A percentile compares a stretch with the other conserved stretches of the same genome.
phyloP scores from a whole-genome alignment of 1,140 invertebrate genomes.

The Apocrypta bakeri region DNA sequence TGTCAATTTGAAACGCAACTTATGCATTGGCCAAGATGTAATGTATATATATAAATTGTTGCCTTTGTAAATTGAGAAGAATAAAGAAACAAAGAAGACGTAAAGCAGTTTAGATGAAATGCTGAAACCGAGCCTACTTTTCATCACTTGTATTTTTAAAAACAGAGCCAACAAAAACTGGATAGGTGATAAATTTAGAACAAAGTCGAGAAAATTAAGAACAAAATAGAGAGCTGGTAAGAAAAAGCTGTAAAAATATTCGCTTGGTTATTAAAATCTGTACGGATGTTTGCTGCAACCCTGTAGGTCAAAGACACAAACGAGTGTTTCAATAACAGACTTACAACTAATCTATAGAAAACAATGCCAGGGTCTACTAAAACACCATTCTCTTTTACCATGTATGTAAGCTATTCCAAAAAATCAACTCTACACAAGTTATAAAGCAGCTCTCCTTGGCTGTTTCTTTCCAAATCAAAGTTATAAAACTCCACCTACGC shows the following conservation, averaged over 20 bases:
- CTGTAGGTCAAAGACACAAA: neutral
- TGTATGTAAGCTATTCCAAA: neutral
- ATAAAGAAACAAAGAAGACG: neutral
- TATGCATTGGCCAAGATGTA: neutral
- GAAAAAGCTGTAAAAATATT: no score
- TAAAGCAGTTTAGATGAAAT: neutral
- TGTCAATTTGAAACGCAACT: slow-evolving; percentile 16
- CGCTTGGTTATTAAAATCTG: neutral
- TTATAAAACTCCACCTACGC: neutral
- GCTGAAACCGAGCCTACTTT: neutral
- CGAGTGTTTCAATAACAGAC: neutral
- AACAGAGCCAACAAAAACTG: neutral
- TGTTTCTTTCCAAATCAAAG: neutral
- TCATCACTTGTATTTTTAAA: neutral
- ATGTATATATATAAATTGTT: neutral
- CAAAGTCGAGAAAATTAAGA: slow-evolving; percentile 2
- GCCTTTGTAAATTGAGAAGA: neutral
- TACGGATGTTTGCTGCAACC: neutral
- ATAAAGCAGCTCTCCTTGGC: neutral
- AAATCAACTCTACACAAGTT: neutral
- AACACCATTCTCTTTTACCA: neutral
- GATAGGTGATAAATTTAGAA: neutral
- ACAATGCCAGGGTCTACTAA: neutral
- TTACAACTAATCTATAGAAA: neutral
- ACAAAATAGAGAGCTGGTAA: neutral